phyloP scores from a whole-genome alignment of 2,113 vertebrate genomes.

The Potamarius usumacintae region DNA sequence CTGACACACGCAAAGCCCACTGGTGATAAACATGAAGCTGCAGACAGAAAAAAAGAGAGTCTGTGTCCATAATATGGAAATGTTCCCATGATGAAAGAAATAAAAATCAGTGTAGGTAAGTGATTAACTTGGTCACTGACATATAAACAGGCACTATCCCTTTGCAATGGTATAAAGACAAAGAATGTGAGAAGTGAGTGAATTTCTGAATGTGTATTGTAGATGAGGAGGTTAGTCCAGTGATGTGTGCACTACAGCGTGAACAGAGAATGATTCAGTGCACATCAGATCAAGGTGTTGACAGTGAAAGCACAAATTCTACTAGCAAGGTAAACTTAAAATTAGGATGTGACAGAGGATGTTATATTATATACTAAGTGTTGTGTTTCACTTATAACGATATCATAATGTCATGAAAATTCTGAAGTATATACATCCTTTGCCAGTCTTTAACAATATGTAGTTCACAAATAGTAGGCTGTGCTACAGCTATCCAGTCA shows the following conservation, averaged over 20 bases:
- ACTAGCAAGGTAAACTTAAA: conserved; percentile 60
- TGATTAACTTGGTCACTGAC: background rate
- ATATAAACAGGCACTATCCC: background rate
- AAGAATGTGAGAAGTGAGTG: background rate
- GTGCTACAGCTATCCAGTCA: background rate
- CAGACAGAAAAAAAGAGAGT: background rate
- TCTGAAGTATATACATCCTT: background rate
- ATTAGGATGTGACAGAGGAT: background rate
- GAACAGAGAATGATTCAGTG: background rate
- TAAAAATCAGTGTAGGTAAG: background rate
- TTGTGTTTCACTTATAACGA: background rate
- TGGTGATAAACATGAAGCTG: background rate
- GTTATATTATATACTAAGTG: background rate
- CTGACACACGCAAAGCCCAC: background rate
- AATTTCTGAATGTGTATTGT: conserved; percentile 5
- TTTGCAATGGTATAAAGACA: background rate
- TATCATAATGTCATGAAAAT: background rate
- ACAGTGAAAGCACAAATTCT: conserved; percentile 1
- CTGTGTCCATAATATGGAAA: background rate
- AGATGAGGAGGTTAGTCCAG: background rate
- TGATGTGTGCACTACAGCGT: background rate
- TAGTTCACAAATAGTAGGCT: background rate
- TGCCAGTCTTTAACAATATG: background rate
- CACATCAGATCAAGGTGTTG: conserved; percentile 39
- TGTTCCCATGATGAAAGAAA: background rate